Evolutionary conservation across 2,888 invertebrate species (phyloP), one percentile per base, ranked within the genome.

Genomic region (Tineola bisselliella): DNA sequence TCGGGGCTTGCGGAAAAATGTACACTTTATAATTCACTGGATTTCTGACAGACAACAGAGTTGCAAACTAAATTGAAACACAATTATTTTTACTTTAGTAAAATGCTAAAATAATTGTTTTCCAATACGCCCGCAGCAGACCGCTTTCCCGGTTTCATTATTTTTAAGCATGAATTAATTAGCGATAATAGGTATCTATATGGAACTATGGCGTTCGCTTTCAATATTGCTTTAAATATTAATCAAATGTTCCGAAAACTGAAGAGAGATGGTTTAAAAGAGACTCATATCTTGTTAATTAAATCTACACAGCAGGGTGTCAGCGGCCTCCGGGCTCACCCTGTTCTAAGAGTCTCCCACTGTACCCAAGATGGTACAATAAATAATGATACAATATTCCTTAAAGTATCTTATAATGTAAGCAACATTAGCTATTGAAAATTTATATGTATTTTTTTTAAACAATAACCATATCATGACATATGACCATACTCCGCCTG

Each of bases 251-350:
- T 75, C 80, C 79, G 71, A 83, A 84, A 83, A 81, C 79, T 82
- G 74, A 79, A 38, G 77, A 71, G 76, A 78, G 79, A 77, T 77
- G 77, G 79, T 83, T 80, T 83, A 76, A 83, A 84, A 82, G 38
- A 38, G 79, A 77, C 76, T 75, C 82, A 81, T 87, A 86, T 87
- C 86, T 84, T 77, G 82, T 86, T 87, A 87, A 87, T 87, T 86
- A 87, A 87, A 87, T 87, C 86, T 79, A 69, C 78, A 74, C 84
- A 73, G 82, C 75, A 38, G 70, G 84, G 84, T 56, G 25, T 56
- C 56, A 25, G 31, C 58, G 48, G 48, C 48, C 48, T 48, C 17
- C 48, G 48, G 48, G 48, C 17, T 18, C n/a, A 38, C 38, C 48
- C 48, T 15, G 15, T 15, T 48, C 8, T 8, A 3, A 48, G 48